phyloP scores from a whole-genome alignment of 2,113 vertebrate genomes.

The Argyrosomus japonicus region DNA sequence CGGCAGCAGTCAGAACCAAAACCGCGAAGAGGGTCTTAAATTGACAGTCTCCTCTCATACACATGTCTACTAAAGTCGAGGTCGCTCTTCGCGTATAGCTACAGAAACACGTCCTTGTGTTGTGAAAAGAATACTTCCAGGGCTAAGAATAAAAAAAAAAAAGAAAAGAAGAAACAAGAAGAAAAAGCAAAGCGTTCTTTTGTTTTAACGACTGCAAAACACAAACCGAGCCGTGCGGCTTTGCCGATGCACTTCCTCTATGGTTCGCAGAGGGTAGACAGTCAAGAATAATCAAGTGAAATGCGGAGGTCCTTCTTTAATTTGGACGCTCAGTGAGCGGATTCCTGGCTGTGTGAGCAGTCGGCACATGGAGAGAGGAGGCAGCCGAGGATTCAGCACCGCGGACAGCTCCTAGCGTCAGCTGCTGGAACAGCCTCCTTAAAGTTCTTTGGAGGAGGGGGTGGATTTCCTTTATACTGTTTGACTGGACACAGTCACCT shows the following conservation, averaged over 20 bases:
- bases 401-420: conserved; percentile 94
- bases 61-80: conserved; percentile 81
- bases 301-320: conserved; percentile 74
- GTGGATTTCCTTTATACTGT: not conserved
- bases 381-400: conserved; percentile 85
- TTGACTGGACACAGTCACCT: not conserved
- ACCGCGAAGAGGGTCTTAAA: conserved; percentile 64
- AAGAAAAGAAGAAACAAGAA: not conserved
- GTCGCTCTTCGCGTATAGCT: conserved; percentile 49
- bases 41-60: conserved; percentile 57
- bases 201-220: not conserved
- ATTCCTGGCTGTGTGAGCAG: conserved; percentile 74
- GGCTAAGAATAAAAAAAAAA: not conserved
- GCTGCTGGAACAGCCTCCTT: conserved; percentile 79
- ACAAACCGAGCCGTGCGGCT: conserved; percentile 14
- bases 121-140: conserved; percentile 72
- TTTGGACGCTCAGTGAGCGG: conserved; percentile 75
- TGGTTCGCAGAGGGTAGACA: conserved; percentile 29
- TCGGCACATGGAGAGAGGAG: conserved; percentile 76
- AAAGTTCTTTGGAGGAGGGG: conserved; percentile 30
- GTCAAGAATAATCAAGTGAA: conserved; percentile 65
- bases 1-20: conserved; percentile 66
- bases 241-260: conserved; percentile 18
- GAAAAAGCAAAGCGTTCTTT: conserved; percentile 44
- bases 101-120: conserved; percentile 73